Evolutionary conservation across 2,113 vertebrate species (phyloP), one percentile per base, ranked within the genome.

Genomic region (Peromyscus californicus): DNA sequence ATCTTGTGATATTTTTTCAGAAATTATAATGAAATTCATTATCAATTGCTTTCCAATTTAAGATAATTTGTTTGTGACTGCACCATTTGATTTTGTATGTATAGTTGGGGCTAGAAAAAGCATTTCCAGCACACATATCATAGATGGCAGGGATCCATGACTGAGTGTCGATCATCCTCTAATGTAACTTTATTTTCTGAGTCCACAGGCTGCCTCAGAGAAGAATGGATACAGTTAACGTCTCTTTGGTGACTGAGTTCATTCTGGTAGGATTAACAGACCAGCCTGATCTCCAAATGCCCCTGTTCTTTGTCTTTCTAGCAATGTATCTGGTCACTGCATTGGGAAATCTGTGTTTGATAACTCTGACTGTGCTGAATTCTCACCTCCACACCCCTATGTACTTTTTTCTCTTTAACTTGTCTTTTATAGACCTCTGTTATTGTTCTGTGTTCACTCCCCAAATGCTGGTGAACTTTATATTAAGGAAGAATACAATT

Each of bases 171-270:
- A n/a, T n/a, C n/a, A n/a, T n/a, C n/a, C n/a, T n/a, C n/a, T n/a
- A n/a, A n/a, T n/a, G n/a, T n/a, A n/a, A n/a, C n/a, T n/a, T n/a
- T n/a, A n/a, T n/a, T 0, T 70, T 33, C 17, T 70, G 39, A n/a
- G 9, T 70, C 48, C 21, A 70, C 21, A 88, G 86, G 26, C 24
- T n/a, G 1, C 22, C 13, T 54, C n/a, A 54, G 29, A 26, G 12
- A 70, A 88, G 12, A 54, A 88, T 72, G 86, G 48, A 24, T 26
- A 36, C 3, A 24, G 45, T 15, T 54, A 88, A 88, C n/a, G 3
- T 54, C 48, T 88, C 85, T 22, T 51, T 88, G 61, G 85, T 88
- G 45, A 88, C 85, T 26, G 85, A 88, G 26, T 88, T 88, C 33
- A 24, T 70, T 70, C 67, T 88, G 21, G 31, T 88, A 33, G 85